Evolutionary conservation across 2,113 vertebrate species (phyloP).

Genomic region (Callaeas wilsoni): DNA sequence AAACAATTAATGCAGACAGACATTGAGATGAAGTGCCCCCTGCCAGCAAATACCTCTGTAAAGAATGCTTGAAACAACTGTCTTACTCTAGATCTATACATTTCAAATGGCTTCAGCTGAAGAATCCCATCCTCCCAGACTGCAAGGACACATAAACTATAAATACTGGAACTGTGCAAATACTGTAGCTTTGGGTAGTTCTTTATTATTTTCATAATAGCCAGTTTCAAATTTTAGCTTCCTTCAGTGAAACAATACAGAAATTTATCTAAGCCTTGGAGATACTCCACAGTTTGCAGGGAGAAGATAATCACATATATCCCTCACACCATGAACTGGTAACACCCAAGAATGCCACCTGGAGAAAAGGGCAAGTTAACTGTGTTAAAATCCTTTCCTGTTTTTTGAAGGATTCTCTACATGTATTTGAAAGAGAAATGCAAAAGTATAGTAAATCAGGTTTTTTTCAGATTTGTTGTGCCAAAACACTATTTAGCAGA

Average conservation of each 20-base stretch:
- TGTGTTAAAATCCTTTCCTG: not conserved
- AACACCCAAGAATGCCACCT: not conserved
- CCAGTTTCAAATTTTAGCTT: not conserved
- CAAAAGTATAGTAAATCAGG: not conserved
- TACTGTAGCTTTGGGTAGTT: not conserved
- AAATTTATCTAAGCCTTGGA: not conserved
- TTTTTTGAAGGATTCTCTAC: not conserved
- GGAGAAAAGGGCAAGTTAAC: not conserved
- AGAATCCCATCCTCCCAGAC: not conserved
- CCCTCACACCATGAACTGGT: not conserved
- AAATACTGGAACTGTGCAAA: not conserved
- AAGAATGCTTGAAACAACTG: not conserved
- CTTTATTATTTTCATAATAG: not conserved
- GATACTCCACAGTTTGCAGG: not conserved
- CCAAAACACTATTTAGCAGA: not conserved
- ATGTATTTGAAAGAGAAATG: not conserved
- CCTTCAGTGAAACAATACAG: not conserved
- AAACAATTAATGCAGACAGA: not conserved
- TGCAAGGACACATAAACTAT: not conserved
- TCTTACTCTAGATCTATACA: not conserved
- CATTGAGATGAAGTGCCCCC: not conserved
- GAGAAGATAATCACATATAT: not conserved
- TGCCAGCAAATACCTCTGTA: not conserved
- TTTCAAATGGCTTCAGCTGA: not conserved
- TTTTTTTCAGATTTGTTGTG: not conserved